Evolutionary conservation across 2,888 invertebrate species (phyloP).

Genomic region (Gastrophysa polygoni): DNA sequence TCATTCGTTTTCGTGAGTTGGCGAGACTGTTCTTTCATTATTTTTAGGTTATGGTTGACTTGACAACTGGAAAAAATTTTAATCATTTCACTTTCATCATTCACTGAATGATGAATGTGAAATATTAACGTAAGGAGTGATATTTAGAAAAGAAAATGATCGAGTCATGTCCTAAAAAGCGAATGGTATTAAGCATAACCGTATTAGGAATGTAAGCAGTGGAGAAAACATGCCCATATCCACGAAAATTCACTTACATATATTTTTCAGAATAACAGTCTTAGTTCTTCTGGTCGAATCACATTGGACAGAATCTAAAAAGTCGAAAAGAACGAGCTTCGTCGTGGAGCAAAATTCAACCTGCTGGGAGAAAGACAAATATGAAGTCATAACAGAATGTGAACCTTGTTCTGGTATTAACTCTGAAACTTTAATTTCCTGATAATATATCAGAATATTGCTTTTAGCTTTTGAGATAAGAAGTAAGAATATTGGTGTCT

Average conservation of each 20-base stretch:
- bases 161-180: slow-evolving; percentile 82
- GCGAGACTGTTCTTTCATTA: too few species aligned
- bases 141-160: slow-evolving; percentile 65
- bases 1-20: too few species aligned
- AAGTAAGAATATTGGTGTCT: slow-evolving; percentile 81
- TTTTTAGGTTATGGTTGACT: too few species aligned
- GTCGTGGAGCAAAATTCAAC: slow-evolving; percentile 78
- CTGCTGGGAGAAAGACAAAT: slow-evolving; percentile 77
- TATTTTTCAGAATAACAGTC: slow-evolving; percentile 70
- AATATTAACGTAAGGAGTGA: too few species aligned
- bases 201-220: slow-evolving; percentile 76
- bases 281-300: slow-evolving; percentile 84
- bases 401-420: slow-evolving; percentile 79
- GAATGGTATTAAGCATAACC: slow-evolving; percentile 80
- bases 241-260: too few species aligned
- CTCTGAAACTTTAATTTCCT: neutral
- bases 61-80: too few species aligned
- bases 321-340: slow-evolving; percentile 64
- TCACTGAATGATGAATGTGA: too few species aligned
- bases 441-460: slow-evolving; percentile 1
- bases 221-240: too few species aligned
- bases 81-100: too few species aligned
- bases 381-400: slow-evolving; percentile 75
- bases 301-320: slow-evolving; percentile 67
- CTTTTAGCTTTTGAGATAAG: slow-evolving; percentile 77